Percentiles rank a stretch among this genome's conserved stretches.
phyloP scores from a whole-genome alignment of 2,888 invertebrate genomes.

The Bugula neritina region DNA sequence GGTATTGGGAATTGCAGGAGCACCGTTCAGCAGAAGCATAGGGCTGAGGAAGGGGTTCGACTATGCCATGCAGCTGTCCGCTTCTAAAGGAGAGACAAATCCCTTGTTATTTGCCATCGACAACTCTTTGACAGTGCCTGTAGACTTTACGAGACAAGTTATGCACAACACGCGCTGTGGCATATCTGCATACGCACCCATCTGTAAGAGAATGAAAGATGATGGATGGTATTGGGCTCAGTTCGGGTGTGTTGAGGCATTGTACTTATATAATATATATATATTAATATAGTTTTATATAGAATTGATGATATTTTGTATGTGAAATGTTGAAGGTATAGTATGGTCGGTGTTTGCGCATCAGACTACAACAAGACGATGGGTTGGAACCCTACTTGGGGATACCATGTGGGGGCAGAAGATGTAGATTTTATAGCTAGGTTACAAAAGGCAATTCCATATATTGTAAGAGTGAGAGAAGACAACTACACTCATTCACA shows the following conservation, averaged over 20 bases:
- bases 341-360: neutral
- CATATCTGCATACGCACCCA: neutral
- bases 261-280: no score
- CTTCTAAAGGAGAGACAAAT: neutral
- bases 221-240: neutral
- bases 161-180: neutral
- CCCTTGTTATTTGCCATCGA: neutral
- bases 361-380: neutral
- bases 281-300: no score
- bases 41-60: neutral
- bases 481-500: neutral
- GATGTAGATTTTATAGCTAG: neutral
- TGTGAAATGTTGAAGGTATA: neutral
- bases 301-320: no score
- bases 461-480: neutral
- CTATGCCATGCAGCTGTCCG: neutral
- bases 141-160: neutral
- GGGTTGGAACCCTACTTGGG: neutral
- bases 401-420: neutral
- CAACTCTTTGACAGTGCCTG: neutral
- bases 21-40: neutral
- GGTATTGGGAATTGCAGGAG: neutral
- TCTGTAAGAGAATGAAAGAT: neutral
- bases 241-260: neutral
- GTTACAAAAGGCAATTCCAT: neutral